Base-by-base conservation (phyloP, 2,888 invertebrate species). In the Sinentomon sp. region DNA sequence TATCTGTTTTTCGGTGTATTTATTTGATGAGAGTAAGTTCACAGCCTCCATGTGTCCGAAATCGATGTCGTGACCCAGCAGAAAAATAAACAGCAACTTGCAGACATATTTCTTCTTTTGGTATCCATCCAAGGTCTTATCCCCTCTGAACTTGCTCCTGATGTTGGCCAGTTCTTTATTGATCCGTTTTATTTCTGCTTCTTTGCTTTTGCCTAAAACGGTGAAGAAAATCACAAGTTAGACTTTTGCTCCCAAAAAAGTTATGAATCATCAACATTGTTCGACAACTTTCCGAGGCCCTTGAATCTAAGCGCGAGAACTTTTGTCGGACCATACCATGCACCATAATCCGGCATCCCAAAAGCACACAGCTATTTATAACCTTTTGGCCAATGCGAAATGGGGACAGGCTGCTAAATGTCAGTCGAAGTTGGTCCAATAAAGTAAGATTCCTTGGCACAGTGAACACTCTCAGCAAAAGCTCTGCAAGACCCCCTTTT, bases 61-160 rank as follows among this genome's bases (percentile, higher is more conserved):
- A 60, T 99, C 97, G 54, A 99, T 97, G 59, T 99, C 97, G 59
- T 99, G 94, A 43, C 97, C 97, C 47, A 99, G 69, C 43, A 99
- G 64, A 59, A 97, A 99, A 55, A 99, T 99, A 61, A 99, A 99
- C 43, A 99, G 61, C 45, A 99, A 63, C 59, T 99, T 99, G 62
- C 97, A 99, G 38, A 99, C 97, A 64, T 99, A 99, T 61, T 99
- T 99, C 64, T 99, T 99, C 68, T 99, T 99, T 55, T 99, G 94
- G 59, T 99, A 99, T 24, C 97, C 97, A 63, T 99, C 97, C 37
- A 99, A 63, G 30, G 97, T 94, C 65, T 94, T 97, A 56, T 99
- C 97, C 40, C 94, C 94, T 72, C 94, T 97, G 55, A 99, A 99
- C 64, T 99, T 99, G 53, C 89, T 89, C 42, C 97, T 64, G 53